phyloP scores from a whole-genome alignment of 1,140 invertebrate species.

The Vollenhovia emeryi region DNA sequence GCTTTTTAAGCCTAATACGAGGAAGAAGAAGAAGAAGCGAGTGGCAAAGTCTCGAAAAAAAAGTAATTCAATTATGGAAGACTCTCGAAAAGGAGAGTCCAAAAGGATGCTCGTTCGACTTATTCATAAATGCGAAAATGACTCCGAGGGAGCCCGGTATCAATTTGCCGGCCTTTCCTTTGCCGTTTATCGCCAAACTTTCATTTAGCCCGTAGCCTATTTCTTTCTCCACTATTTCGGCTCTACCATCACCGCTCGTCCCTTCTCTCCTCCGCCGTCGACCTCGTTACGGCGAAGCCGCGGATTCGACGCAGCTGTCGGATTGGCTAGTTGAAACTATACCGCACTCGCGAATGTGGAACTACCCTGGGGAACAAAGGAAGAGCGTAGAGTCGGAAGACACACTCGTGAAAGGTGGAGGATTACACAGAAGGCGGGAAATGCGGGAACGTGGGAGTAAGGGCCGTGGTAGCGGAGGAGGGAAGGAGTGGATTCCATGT shows the following conservation, averaged over 20 bases:
- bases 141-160: background rate
- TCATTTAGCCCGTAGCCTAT: conserved; percentile 54
- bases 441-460: too few species aligned
- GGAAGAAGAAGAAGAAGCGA: too few species aligned
- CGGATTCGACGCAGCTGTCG: conserved; percentile 63
- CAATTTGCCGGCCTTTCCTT: conserved; percentile 29
- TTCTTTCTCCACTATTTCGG: conserved; percentile 31
- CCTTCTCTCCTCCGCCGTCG: background rate
- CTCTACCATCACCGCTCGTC: background rate
- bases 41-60: background rate
- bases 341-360: conserved; percentile 46
- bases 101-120: conserved; percentile 7
- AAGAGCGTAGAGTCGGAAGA: conserved; percentile 15
- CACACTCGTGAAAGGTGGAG: conserved; percentile 21
- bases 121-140: conserved; percentile 26
- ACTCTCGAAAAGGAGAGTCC: background rate
- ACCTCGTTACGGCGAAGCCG: conserved; percentile 48
- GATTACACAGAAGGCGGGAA: background rate
- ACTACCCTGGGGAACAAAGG: conserved; percentile 16
- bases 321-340: conserved; percentile 46
- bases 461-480: background rate
- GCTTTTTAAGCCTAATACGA: too few species aligned
- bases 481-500: background rate
- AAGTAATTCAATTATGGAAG: background rate
- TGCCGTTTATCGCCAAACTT: conserved; percentile 51